Evolutionary conservation across 2,888 invertebrate genomes (phyloP).

Genomic region (Drosophila pseudotalamancana): DNA sequence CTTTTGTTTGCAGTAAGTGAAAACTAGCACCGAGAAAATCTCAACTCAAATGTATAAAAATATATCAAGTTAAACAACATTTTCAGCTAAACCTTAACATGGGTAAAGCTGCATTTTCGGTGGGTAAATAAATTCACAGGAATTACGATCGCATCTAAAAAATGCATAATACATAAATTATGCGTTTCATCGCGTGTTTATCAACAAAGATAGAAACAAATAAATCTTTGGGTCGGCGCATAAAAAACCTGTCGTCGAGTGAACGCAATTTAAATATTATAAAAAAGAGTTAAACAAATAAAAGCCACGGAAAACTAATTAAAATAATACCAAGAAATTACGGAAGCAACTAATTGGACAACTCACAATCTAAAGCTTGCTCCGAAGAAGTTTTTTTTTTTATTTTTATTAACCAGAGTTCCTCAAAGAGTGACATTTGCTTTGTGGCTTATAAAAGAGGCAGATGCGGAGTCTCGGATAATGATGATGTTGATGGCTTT

Average conservation of each 20-base stretch:
- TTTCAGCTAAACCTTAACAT: not conserved
- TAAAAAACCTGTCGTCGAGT: constrained; percentile 50
- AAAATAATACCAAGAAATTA: constrained; percentile 80
- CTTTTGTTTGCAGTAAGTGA: constrained; percentile 25
- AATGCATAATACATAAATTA: constrained; percentile 69
- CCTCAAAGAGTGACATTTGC: constrained; percentile 61
- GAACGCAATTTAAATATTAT: constrained; percentile 65
- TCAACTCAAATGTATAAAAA: not conserved
- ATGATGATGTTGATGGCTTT: constrained; percentile 50
- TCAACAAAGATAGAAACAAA: constrained; percentile 32
- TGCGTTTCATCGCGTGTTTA: constrained; percentile 39
- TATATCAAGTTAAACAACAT: not conserved
- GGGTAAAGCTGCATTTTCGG: constrained; percentile 8
- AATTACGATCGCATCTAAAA: constrained; percentile 54
- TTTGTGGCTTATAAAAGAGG: constrained; percentile 54
- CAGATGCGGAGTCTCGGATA: constrained; percentile 32
- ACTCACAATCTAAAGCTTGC: constrained; percentile 24
- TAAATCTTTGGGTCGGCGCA: constrained; percentile 64
- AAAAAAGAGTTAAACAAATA: constrained; percentile 14
- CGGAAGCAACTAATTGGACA: constrained; percentile 77
- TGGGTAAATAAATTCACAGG: constrained; percentile 29
- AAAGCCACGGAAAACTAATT: constrained; percentile 54
- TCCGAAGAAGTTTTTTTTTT: not conserved
- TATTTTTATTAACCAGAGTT: constrained; percentile 16
- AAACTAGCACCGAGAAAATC: constrained; percentile 1